These are phyloP conservation scores for Corapipo altera DNA, from an alignment of 2,113 vertebrate genomes.

Conservation along the genomic window DNA sequence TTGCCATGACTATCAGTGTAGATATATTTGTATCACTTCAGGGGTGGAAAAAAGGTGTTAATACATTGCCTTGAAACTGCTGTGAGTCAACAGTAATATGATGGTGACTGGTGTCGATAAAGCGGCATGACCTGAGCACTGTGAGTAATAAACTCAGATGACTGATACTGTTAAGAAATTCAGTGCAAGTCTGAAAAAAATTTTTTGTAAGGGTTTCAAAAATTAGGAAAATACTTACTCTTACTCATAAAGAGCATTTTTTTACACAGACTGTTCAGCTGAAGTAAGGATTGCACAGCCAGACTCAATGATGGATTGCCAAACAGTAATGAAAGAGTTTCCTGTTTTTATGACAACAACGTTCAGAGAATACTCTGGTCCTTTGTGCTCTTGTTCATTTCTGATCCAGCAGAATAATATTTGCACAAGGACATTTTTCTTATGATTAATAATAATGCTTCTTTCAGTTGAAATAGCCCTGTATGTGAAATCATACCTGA, in stretches of 20 bases:
- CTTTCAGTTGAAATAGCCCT: background rate
- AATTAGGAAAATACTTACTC: background rate
- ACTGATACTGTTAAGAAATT: background rate
- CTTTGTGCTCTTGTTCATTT: background rate
- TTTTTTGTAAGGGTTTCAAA: background rate
- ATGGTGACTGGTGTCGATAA: background rate
- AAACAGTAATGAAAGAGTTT: background rate
- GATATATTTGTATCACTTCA: background rate
- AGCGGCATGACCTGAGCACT: background rate
- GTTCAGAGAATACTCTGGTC: background rate
- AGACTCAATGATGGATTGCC: background rate
- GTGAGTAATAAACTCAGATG: background rate
- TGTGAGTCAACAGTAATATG: background rate
- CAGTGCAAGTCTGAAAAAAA: background rate
- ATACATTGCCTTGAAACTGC: background rate
- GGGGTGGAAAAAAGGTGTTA: background rate
- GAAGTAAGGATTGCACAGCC: background rate
- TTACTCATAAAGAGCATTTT: background rate
- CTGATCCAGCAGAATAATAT: background rate
- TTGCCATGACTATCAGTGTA: background rate
- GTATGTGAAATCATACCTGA: background rate
- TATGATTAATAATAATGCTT: background rate
- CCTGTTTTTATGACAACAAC: background rate
- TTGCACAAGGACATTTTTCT: background rate
- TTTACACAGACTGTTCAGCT: background rate